Percentiles rank a stretch among this genome's conserved stretches.
These are phyloP conservation scores for Avahi laniger DNA, from an alignment of 2,797 vertebrate genomes.

Conservation along the genomic window DNA sequence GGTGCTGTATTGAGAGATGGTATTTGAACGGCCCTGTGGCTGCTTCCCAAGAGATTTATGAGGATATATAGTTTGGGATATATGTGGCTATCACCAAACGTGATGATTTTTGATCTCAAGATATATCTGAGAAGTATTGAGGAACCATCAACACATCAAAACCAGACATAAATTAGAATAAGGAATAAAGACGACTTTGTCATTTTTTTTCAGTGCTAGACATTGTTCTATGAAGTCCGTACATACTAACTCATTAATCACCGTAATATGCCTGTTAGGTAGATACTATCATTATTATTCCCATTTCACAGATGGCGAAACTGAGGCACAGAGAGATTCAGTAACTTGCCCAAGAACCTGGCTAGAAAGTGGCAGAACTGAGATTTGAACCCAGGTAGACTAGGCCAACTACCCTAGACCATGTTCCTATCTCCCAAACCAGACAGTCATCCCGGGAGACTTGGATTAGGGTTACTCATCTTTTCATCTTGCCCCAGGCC, in stretches of 20 bases:
- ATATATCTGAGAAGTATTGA: background rate
- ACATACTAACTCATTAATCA: background rate
- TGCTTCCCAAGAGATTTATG: background rate
- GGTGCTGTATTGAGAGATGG: background rate
- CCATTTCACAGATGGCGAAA: slow-evolving; percentile 11
- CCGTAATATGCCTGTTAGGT: background rate
- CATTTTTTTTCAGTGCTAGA: background rate
- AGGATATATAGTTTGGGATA: background rate
- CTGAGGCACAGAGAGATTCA: background rate
- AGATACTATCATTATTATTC: background rate
- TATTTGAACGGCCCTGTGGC: background rate
- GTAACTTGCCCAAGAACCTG: background rate
- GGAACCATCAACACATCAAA: slow-evolving; percentile 37
- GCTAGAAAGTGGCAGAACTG: background rate
- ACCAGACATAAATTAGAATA: background rate
- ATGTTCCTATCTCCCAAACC: background rate
- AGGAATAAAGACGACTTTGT: background rate
- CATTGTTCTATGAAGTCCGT: background rate
- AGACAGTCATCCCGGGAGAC: background rate
- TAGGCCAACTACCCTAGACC: background rate
- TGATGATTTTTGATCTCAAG: background rate
- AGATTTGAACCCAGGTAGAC: background rate
- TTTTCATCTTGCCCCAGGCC: background rate
- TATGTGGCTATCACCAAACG: background rate
- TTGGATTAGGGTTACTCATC: background rate